Conservation (phyloP, 1,140 invertebrate species). For the Neodiprion pinetum region DNA sequence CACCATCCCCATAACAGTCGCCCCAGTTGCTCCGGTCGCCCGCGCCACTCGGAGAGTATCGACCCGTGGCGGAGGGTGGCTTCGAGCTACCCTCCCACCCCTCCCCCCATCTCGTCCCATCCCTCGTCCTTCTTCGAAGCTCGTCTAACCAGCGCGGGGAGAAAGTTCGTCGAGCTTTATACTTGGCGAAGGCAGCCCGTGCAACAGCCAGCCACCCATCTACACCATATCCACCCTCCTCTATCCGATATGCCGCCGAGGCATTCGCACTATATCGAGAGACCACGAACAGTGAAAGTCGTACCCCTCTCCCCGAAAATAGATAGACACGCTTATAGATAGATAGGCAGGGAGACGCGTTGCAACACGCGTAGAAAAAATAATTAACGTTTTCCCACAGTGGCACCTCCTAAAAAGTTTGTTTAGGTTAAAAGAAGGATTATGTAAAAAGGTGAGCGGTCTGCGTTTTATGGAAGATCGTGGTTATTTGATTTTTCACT, state of each 20-base stretch:
- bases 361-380: not conserved
- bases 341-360: not conserved
- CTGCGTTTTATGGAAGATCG: too few species aligned
- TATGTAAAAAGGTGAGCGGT: too few species aligned
- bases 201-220: not conserved
- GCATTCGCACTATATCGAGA: not conserved
- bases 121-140: slow-evolving; percentile 16
- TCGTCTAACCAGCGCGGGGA: slow-evolving; percentile 3
- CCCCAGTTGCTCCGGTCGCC: slow-evolving; percentile 13
- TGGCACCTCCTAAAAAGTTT: too few species aligned
- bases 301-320: not conserved
- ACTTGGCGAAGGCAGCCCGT: not conserved
- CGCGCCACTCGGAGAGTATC: slow-evolving; percentile 36
- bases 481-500: too few species aligned
- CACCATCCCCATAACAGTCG: not conserved
- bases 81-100: slow-evolving; percentile 24
- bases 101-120: slow-evolving; percentile 24
- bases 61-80: slow-evolving; percentile 39
- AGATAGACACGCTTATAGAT: not conserved
- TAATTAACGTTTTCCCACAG: too few species aligned
- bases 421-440: too few species aligned
- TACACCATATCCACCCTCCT: not conserved
- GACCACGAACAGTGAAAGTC: slow-evolving; percentile 8
- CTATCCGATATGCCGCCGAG: too few species aligned
- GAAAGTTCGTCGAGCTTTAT: not conserved